A percentile compares a stretch with the other conserved stretches of the same genome.
Conservation (phyloP, 2,888 invertebrate genomes). For the Cheiracanthium punctorium region DNA sequence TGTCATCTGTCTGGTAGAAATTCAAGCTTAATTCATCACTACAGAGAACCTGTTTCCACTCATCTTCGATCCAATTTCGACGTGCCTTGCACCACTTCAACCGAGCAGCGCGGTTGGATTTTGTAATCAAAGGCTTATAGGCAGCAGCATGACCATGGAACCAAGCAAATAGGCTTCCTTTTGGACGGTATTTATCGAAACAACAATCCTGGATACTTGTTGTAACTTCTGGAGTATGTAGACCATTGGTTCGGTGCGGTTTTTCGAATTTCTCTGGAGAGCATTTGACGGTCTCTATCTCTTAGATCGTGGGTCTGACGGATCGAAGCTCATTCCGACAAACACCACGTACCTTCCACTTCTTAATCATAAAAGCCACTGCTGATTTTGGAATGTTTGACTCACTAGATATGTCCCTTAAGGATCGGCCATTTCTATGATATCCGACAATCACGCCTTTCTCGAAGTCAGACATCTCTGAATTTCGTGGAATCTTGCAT, state of each 20-base stretch:
- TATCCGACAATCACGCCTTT: background rate
- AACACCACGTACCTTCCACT: background rate
- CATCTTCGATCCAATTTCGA: background rate
- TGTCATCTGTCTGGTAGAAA: background rate
- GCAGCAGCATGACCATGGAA: constrained; percentile 22
- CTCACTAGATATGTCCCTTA: background rate
- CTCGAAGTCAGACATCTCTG: constrained; percentile 9
- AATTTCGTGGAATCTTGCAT: background rate
- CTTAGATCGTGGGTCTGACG: background rate
- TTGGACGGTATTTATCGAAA: background rate
- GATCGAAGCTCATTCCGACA: constrained; percentile 7
- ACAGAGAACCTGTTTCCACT: constrained; percentile 6
- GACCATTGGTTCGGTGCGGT: background rate
- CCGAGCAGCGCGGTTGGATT: constrained; percentile 12
- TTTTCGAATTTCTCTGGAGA: background rate
- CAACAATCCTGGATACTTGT: background rate
- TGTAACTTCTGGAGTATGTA: constrained; percentile 4
- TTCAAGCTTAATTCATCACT: constrained; percentile 1
- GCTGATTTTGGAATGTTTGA: constrained; percentile 9
- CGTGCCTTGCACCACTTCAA: constrained; percentile 5
- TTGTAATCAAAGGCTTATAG: constrained; percentile 30
- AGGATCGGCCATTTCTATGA: background rate
- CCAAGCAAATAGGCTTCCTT: constrained; percentile 12
- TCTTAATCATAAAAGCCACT: constrained; percentile 6
- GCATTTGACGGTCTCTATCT: background rate